Evolutionary conservation across 2,113 vertebrate genomes (phyloP).

Genomic region (Hirundichthys speculiger): DNA sequence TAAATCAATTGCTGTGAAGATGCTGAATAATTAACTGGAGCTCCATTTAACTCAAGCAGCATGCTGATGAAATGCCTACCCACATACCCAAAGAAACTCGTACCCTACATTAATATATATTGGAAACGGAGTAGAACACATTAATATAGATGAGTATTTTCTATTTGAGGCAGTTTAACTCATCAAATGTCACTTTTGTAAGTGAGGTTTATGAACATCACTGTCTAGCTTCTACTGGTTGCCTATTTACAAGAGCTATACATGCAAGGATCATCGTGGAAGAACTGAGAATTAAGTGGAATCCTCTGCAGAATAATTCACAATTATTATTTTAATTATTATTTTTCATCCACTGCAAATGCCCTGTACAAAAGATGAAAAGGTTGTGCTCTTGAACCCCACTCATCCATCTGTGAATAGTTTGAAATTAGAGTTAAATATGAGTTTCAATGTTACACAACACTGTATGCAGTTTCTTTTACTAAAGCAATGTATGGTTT

Average conservation of each 20-base stretch:
- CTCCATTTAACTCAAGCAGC: constrained; percentile 56
- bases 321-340: too few relatives aligned
- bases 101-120: constrained; percentile 78
- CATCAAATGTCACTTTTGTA: constrained; percentile 60
- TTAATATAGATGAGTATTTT: constrained; percentile 79
- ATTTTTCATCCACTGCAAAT: too few relatives aligned
- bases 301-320: background rate
- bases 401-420: too few relatives aligned
- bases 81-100: constrained; percentile 62
- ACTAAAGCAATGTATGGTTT: background rate
- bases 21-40: constrained; percentile 72
- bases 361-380: too few relatives aligned
- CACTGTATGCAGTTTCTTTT: too few relatives aligned
- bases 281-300: background rate
- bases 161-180: constrained; percentile 65
- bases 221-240: constrained; percentile 20
- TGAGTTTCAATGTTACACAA: too few relatives aligned
- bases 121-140: constrained; percentile 65
- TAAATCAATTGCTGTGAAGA: constrained; percentile 54
- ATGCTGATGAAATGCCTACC: constrained; percentile 62
- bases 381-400: too few relatives aligned
- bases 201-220: constrained; percentile 44
- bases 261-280: background rate
- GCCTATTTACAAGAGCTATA: constrained; percentile 13
- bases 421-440: too few relatives aligned